These are phyloP conservation scores for Scomber japonicus DNA, from an alignment of 2,113 vertebrate genomes.

Conservation along the genomic window DNA sequence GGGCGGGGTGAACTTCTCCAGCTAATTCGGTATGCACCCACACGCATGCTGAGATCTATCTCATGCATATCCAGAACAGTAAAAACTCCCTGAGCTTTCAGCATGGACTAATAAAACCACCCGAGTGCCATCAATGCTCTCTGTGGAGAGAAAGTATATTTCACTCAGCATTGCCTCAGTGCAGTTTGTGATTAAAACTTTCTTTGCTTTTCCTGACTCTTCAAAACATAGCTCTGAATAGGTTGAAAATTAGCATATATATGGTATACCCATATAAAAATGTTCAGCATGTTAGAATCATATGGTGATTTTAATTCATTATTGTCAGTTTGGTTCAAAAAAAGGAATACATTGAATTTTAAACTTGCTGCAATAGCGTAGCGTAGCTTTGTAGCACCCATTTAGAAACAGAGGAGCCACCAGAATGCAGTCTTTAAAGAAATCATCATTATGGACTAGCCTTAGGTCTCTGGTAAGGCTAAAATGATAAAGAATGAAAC, in stretches of 20 bases:
- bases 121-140: constrained; percentile 2
- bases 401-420: too few relatives aligned
- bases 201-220: neutral
- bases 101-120: constrained; percentile 44
- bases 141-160: constrained; percentile 4
- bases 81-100: constrained; percentile 34
- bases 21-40: constrained; percentile 35
- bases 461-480: too few relatives aligned
- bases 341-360: neutral
- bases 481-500: too few relatives aligned
- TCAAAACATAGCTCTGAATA: neutral
- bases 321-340: neutral
- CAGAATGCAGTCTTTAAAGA: too few relatives aligned
- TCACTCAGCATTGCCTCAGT: constrained; percentile 1
- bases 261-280: neutral
- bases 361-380: neutral
- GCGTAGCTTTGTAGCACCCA: neutral
- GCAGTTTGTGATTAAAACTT: constrained; percentile 20
- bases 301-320: neutral
- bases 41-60: constrained; percentile 8
- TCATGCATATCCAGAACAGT: constrained; percentile 24
- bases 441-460: too few relatives aligned
- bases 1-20: neutral
- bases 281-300: neutral
- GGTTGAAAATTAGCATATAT: neutral